Evolutionary conservation across 2,797 vertebrate genomes (phyloP).

Genomic region (Balearica regulorum): DNA sequence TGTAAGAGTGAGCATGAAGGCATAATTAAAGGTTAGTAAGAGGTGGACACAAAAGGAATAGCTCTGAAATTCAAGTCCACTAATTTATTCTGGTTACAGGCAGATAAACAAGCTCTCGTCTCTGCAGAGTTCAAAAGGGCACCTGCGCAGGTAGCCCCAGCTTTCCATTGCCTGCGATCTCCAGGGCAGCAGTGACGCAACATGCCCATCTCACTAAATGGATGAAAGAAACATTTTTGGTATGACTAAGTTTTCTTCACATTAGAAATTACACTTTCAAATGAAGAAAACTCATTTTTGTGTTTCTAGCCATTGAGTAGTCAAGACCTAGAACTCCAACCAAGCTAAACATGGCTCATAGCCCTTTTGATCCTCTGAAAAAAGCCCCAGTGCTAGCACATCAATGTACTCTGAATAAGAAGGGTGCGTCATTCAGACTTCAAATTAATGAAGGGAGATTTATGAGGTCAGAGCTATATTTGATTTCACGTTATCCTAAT

Average conservation of each 20-base stretch:
- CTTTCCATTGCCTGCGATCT: background rate
- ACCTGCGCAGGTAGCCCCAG: background rate
- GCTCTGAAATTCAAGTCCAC: constrained; percentile 7
- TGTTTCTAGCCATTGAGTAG: background rate
- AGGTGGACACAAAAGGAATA: constrained; percentile 4
- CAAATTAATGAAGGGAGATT: background rate
- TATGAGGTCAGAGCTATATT: background rate
- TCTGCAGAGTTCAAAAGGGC: background rate
- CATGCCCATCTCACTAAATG: background rate
- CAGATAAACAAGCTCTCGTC: background rate
- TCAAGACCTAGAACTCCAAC: background rate
- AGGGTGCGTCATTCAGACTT: background rate
- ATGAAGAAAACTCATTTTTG: background rate
- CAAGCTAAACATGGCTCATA: background rate
- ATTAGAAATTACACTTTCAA: background rate
- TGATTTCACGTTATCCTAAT: background rate
- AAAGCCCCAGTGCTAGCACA: background rate
- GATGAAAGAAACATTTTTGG: background rate
- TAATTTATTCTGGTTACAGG: background rate
- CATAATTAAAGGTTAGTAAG: constrained; percentile 46
- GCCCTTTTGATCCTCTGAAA: background rate
- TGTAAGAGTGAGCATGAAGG: background rate
- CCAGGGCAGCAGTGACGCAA: background rate
- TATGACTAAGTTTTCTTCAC: background rate
- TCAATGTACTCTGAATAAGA: background rate